A percentile compares a stretch with the other conserved stretches of the same genome.
Evolutionary conservation across 2,797 vertebrate genomes (phyloP).

Genomic region (Falco concolor): DNA sequence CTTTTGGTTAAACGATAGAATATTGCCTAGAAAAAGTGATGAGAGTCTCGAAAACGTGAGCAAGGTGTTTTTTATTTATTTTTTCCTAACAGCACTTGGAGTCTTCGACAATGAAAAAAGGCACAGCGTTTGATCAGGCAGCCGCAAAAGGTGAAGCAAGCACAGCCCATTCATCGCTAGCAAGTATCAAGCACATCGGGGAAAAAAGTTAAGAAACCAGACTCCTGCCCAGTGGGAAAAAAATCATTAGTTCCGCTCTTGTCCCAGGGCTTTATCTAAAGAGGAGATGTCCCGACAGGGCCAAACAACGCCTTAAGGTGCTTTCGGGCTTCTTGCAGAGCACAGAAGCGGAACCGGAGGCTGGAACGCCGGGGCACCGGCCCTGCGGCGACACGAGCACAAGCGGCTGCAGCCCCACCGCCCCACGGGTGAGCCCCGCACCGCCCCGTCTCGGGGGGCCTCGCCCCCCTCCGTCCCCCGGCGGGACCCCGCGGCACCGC

Average conservation of each 20-base stretch:
- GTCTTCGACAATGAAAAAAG: neutral
- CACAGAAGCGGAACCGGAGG: no score
- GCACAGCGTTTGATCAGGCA: neutral
- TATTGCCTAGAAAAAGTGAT: neutral
- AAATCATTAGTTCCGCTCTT: neutral
- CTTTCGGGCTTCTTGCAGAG: neutral
- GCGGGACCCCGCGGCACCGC: no score
- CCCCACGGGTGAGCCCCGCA: rapidly evolving
- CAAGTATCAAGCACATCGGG: neutral
- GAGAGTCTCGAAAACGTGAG: neutral
- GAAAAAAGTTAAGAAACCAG: neutral
- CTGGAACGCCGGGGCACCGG: neutral
- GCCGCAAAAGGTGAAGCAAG: neutral
- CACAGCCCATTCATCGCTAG: neutral
- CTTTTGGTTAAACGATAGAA: neutral
- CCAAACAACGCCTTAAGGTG: neutral
- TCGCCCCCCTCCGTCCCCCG: no score
- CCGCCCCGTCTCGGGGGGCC: rapidly evolving
- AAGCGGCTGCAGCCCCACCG: rapidly evolving
- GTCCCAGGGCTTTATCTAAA: neutral
- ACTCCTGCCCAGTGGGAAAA: neutral
- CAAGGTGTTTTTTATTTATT: neutral
- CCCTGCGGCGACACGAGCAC: rapidly evolving
- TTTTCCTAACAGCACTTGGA: neutral
- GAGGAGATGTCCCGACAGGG: neutral